phyloP scores from a whole-genome alignment of 2,797 vertebrate species.

The Characodon lateralis region DNA sequence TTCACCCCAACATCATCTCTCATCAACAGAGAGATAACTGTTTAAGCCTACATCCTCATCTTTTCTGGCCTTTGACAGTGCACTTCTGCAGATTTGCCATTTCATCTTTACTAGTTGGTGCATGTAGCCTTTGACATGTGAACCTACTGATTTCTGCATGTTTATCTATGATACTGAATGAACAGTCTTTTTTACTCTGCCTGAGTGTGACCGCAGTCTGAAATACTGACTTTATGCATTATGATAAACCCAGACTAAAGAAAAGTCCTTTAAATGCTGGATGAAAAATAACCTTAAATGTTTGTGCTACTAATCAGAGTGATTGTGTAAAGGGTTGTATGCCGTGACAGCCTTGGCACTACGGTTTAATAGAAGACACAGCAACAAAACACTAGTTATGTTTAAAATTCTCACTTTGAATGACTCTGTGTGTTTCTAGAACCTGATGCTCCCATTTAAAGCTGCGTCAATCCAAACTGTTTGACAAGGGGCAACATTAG shows the following conservation, averaged over 20 bases:
- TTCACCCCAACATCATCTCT: slow-evolving; percentile 29
- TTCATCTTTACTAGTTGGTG: slow-evolving; percentile 46
- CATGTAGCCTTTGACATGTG: slow-evolving; percentile 49
- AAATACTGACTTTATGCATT: neutral
- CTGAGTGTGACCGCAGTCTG: slow-evolving; percentile 13
- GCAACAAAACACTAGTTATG: neutral
- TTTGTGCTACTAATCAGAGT: neutral
- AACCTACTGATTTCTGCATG: slow-evolving; percentile 36
- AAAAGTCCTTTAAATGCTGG: neutral
- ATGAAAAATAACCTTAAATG: too few relatives aligned
- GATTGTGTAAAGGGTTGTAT: neutral
- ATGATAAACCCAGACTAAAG: neutral
- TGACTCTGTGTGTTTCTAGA: neutral
- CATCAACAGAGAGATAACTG: slow-evolving; percentile 43
- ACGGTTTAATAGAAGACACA: neutral
- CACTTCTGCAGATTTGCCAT: slow-evolving; percentile 35
- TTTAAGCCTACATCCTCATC: slow-evolving; percentile 61
- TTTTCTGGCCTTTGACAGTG: slow-evolving; percentile 55
- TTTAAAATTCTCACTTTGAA: neutral
- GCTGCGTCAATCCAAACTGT: neutral
- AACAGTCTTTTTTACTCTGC: slow-evolving; percentile 5
- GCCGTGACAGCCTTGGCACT: neutral
- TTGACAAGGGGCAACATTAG: neutral
- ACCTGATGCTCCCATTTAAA: neutral
- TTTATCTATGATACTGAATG: slow-evolving; percentile 10